phyloP scores from a whole-genome alignment of 1,140 invertebrate genomes.

The Ostrea denselamellosa region DNA sequence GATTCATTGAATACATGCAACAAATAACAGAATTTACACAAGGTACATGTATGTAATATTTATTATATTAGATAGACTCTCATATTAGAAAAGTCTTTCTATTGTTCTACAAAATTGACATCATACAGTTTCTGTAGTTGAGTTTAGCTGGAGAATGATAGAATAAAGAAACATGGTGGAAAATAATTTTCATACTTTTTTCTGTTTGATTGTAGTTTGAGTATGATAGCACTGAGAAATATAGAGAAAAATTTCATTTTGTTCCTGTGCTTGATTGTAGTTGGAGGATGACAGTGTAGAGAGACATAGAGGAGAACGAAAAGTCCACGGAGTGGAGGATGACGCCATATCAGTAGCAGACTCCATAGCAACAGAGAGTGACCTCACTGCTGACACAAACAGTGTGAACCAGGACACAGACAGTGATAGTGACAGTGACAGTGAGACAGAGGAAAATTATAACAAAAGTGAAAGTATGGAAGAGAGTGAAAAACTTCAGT shows the following conservation, averaged over 20 bases:
- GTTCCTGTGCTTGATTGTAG: conserved; percentile 55
- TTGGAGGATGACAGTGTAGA: conserved; percentile 76
- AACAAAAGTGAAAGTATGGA: conserved; percentile 70
- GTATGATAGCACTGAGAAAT: too few relatives aligned
- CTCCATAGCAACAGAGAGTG: conserved; percentile 63
- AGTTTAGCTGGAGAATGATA: conserved; percentile 77
- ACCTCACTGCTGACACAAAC: conserved; percentile 56
- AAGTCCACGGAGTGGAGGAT: conserved; percentile 74
- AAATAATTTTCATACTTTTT: conserved; percentile 61
- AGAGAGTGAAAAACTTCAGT: conserved; percentile 72
- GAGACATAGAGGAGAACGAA: conserved; percentile 78
- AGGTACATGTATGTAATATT: too few relatives aligned
- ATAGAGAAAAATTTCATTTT: too few relatives aligned
- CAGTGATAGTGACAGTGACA: conserved; percentile 57
- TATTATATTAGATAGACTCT: too few relatives aligned
- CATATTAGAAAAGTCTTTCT: too few relatives aligned
- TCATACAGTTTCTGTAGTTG: neutral
- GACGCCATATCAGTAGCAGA: conserved; percentile 69
- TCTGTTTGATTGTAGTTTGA: too few relatives aligned
- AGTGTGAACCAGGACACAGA: conserved; percentile 59
- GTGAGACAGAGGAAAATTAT: conserved; percentile 55
- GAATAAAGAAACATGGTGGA: conserved; percentile 76
- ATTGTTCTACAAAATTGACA: too few relatives aligned
- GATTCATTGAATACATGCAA: too few relatives aligned
- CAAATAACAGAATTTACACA: too few relatives aligned